These are phyloP conservation scores for Apis mellifera DNA, from an alignment of 1,140 invertebrate species.

Conservation along the genomic window DNA sequence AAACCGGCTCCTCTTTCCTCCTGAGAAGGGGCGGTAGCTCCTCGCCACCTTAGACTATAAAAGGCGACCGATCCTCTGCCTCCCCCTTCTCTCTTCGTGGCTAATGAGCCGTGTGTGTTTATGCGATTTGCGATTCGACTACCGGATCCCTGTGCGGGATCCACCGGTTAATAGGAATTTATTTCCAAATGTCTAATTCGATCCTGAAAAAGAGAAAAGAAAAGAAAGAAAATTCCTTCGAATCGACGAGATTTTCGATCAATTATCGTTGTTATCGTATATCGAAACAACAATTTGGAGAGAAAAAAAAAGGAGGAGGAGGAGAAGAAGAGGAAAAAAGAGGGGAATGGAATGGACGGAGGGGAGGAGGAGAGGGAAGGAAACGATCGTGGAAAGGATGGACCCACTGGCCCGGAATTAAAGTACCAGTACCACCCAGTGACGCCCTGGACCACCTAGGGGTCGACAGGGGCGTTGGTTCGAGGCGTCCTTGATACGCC, in stretches of 20 bases:
- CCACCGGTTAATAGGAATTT: constrained; percentile 65
- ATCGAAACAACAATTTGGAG: too few relatives aligned
- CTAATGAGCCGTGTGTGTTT: constrained; percentile 75
- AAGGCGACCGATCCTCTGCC: constrained; percentile 62
- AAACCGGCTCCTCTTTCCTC: constrained; percentile 57
- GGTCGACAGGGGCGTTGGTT: constrained; percentile 76
- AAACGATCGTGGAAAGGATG: constrained; percentile 27
- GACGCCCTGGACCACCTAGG: constrained; percentile 78
- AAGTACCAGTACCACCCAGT: constrained; percentile 73
- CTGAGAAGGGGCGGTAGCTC: constrained; percentile 42
- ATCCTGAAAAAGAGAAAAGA: neutral
- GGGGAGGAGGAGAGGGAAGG: constrained; percentile 1
- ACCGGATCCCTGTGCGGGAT: constrained; percentile 58
- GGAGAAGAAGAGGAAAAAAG: too few relatives aligned
- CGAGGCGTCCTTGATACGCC: constrained; percentile 70
- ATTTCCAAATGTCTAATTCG: constrained; percentile 43
- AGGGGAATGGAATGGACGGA: neutral
- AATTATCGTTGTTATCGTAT: neutral
- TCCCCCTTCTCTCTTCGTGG: constrained; percentile 21
- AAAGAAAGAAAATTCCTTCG: neutral
- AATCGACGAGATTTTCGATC: neutral
- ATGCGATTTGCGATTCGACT: constrained; percentile 70
- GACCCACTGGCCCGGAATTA: constrained; percentile 68
- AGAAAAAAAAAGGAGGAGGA: too few relatives aligned
- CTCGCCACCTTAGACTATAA: constrained; percentile 71